Evolutionary conservation across 2,797 vertebrate species (phyloP).

Genomic region (Jordanella pulchra): DNA sequence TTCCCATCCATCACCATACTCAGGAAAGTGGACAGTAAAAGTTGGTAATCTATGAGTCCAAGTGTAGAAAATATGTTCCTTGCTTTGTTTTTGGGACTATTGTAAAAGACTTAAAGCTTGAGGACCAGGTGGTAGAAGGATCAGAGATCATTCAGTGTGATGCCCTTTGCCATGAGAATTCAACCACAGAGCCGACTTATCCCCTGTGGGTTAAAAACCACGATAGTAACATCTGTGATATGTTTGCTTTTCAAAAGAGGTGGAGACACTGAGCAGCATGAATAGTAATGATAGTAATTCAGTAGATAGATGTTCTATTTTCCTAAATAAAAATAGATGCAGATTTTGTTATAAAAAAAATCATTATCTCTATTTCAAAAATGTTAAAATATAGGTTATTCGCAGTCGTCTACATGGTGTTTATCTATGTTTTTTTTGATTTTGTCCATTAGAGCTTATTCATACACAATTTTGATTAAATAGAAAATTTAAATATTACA

Average conservation of each 20-base stretch:
- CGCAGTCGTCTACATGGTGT: no score
- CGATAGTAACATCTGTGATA: conserved; percentile 69
- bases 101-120: conserved; percentile 60
- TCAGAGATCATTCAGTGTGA: conserved; percentile 43
- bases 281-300: background rate
- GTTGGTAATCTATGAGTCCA: conserved; percentile 27
- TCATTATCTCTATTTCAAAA: background rate
- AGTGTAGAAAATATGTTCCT: conserved; percentile 30
- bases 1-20: conserved; percentile 24
- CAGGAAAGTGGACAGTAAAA: conserved; percentile 44
- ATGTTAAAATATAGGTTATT: background rate
- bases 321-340: background rate
- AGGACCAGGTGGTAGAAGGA: conserved; percentile 68
- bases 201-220: conserved; percentile 67
- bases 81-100: conserved; percentile 56
- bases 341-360: background rate
- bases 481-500: background rate
- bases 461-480: background rate
- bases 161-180: conserved; percentile 41
- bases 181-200: conserved; percentile 46
- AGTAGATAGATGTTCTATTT: conserved; percentile 18
- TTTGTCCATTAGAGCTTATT: background rate
- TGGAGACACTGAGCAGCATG: conserved; percentile 18
- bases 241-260: conserved; percentile 38
- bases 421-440: background rate